phyloP scores from a whole-genome alignment of 2,113 vertebrate species.

The Holacanthus passer region DNA sequence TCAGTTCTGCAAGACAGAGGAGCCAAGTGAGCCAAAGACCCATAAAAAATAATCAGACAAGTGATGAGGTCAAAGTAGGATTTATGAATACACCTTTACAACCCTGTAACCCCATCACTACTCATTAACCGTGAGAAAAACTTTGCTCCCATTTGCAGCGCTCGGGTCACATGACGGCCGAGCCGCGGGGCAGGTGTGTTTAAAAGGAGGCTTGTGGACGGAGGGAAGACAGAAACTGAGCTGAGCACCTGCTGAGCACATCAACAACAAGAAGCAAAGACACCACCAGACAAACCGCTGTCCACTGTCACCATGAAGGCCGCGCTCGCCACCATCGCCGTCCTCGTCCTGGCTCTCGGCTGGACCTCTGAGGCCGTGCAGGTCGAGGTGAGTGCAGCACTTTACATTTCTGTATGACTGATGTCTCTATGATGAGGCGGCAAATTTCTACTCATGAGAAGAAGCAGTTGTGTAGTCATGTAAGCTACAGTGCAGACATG shows the following conservation, averaged over 20 bases:
- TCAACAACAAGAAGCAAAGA: slow-evolving; percentile 28
- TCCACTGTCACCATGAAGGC: slow-evolving; percentile 78
- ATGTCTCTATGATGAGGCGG: background rate
- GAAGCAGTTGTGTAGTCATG: background rate
- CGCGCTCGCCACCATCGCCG: slow-evolving; percentile 52
- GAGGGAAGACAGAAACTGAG: slow-evolving; percentile 56
- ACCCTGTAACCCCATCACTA: slow-evolving; percentile 62
- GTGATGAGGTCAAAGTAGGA: slow-evolving; percentile 66
- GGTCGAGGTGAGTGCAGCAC: slow-evolving; percentile 77
- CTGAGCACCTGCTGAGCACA: slow-evolving; percentile 49
- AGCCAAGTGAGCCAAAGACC: background rate
- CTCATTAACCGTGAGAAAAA: slow-evolving; percentile 82
- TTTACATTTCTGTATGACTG: background rate
- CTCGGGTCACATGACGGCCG: slow-evolving; percentile 51
- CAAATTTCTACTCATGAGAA: background rate
- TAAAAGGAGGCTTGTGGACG: slow-evolving; percentile 71
- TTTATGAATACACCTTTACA: slow-evolving; percentile 81
- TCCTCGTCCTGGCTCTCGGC: slow-evolving; percentile 72
- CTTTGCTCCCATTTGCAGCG: slow-evolving; percentile 50
- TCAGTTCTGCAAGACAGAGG: slow-evolving; percentile 8
- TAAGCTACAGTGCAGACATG: background rate
- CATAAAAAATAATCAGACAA: slow-evolving; percentile 70
- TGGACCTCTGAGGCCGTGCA: slow-evolving; percentile 76
- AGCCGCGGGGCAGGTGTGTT: slow-evolving; percentile 25
- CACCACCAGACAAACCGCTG: slow-evolving; percentile 18